Percentiles rank a stretch among this genome's conserved stretches.
Conservation (phyloP, 1,140 invertebrate species). For the Dysdera silvatica region DNA sequence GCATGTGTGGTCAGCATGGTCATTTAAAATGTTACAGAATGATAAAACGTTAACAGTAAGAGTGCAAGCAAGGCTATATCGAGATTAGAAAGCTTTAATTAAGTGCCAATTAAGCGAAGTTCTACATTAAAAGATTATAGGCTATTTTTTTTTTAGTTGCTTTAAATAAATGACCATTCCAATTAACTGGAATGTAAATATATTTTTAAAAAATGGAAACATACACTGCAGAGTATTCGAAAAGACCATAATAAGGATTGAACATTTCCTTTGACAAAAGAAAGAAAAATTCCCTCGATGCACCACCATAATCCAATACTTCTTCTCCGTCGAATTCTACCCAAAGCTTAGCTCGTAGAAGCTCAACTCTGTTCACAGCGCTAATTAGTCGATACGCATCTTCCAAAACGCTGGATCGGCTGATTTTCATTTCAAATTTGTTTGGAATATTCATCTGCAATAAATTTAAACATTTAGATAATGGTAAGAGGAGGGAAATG, state of each 20-base stretch:
- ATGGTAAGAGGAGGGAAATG: conserved; percentile 29
- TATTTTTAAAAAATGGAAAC: conserved; percentile 37
- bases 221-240: conserved; percentile 97
- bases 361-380: conserved; percentile 70
- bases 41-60: no score
- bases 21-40: no score
- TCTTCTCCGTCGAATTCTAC: conserved; percentile 97
- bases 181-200: no score
- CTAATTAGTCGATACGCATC: conserved; percentile 80
- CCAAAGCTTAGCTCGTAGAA: conserved; percentile 95
- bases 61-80: no score
- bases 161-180: no score
- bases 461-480: no score
- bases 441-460: conserved; percentile 86
- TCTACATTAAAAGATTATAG: no score
- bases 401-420: conserved; percentile 82
- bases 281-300: conserved; percentile 97
- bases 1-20: no score
- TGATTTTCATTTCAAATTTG: conserved; percentile 94
- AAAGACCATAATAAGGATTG: conserved; percentile 97
- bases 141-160: no score
- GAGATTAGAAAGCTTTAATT: no score
- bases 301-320: conserved; percentile 93
- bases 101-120: no score
- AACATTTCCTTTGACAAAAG: conserved; percentile 98